Evolutionary conservation across 1,140 invertebrate species (phyloP), one percentile per base, ranked within the genome.

Genomic region (Apis florea): DNA sequence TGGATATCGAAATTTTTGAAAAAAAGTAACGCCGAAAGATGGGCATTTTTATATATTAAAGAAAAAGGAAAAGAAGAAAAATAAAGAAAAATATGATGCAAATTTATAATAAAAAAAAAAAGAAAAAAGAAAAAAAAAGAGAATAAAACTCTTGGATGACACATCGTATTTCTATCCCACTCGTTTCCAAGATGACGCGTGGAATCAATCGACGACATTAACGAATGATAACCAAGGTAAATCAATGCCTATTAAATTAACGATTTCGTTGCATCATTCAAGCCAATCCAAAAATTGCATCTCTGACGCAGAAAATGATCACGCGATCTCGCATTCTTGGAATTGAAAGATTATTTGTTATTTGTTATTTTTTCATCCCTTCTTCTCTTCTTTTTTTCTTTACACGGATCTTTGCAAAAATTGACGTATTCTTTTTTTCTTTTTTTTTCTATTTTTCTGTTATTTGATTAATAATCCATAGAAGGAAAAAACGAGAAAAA

Each of bases 261-360:
- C n/a, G 31, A 59, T 69, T 69, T 53, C 26, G 66, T 68, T 82
- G 17, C 64, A 54, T 77, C 72, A 69, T 21, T 12, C 56, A 21
- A 40, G 17, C 58, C 56, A 31, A 19, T 40, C 24, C 49, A 40
- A 53, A 73, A 53, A 64, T 66, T n/a, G 72, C 49, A 21, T 19
- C 21, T 15, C 6, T 67, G 73, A 79, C 40, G 67, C 54, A 56
- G 61, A n/a, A 70, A 63, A 59, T 53, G 51, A 61, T 58, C 70
- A 58, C 53, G 73, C 51, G 82, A 78, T 86, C 64, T 87, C 64
- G 69, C 72, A 74, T 79, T 75, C 64, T 40, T 49, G n/a, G n/a
- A 69, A 54, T 67, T 79, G 47, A 31, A 63, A 31, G 61, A 64
- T n/a, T n/a, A n/a, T n/a, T n/a, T 40, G 21, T 31, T 54, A 54